Base-by-base conservation (phyloP, 2,888 invertebrate species). In the Hirtodrosophila histrioides region DNA sequence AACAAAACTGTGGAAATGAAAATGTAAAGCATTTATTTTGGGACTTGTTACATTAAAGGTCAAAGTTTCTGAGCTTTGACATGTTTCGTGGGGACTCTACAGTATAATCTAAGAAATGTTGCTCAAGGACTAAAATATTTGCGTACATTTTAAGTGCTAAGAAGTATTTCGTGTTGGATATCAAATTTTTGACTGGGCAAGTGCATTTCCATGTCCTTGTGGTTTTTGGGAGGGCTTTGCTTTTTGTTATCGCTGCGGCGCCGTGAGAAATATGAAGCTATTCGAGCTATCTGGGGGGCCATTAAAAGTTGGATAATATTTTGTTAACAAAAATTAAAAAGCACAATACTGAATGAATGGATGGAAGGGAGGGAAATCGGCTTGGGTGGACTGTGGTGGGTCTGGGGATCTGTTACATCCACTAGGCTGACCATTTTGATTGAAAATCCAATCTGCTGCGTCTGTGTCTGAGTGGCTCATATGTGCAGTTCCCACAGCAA, bases 401-500 rank as follows among this genome's bases (percentile, higher is more conserved):
- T 17, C 36, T 37, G 40, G 41, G 36, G 31, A 11, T 66, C 46
- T 72, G 60, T 40, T 43, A 36, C 63, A 53, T 55, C 41, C 57
- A 57, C 46, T 51, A 65, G 66, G 55, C 70, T 68, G 87, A 73
- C 66, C 82, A 82, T 85, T 85, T 83, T 82, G 85, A 87, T 83
- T 85, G 87, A 83, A 83, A 83, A 87, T 86, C 75, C 82, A 83
- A 83, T 83, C 87, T 85, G 85, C 55, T 61, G 72, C 61, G 75
- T 57, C 67, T 66, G 80, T 56, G 81, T 75, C 79, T 85, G 81
- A 84, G 82, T 73, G 76, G 80, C 74, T 88, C 91, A 91, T 82
- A 87, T 91, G 91, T 88, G 86, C 75, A 85, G 89, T 91, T 91
- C 90, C 91, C 91, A 91, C 90, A 91, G 90, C 90, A 91, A 91